Conservation (phyloP, 2,888 invertebrate species). For the Gonocerus acuteangulatus region DNA sequence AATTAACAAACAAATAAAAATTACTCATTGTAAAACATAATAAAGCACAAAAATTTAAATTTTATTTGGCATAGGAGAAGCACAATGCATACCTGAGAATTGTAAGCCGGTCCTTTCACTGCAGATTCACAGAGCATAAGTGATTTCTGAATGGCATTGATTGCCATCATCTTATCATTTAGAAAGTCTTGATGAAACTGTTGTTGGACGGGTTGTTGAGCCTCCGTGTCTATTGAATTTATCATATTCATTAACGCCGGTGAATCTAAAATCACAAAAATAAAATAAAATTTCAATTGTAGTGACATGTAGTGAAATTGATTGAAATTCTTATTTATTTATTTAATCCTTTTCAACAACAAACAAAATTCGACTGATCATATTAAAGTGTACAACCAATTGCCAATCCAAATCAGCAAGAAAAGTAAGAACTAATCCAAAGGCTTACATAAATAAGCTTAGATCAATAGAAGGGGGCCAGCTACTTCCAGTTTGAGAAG, state of each 20-base stretch:
- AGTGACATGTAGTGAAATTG: too few species aligned
- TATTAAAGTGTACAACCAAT: too few species aligned
- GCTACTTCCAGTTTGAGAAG: too few species aligned
- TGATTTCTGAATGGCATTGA: constrained; percentile 82
- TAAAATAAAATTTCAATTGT: not conserved
- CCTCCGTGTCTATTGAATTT: constrained; percentile 45
- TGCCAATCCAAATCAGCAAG: too few species aligned
- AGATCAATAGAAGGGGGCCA: too few species aligned
- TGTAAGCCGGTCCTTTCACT: constrained; percentile 54
- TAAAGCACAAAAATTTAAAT: too few species aligned
- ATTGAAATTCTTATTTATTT: too few species aligned
- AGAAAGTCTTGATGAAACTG: constrained; percentile 45
- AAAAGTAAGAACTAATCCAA: too few species aligned
- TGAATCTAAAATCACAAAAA: constrained; percentile 39
- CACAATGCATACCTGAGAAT: not conserved
- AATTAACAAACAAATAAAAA: not conserved
- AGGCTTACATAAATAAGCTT: too few species aligned
- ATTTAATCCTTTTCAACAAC: not conserved
- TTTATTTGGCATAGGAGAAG: not conserved
- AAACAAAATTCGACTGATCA: not conserved
- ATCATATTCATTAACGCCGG: constrained; percentile 45
- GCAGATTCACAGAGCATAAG: constrained; percentile 77
- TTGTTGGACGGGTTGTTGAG: constrained; percentile 29
- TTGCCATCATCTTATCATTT: constrained; percentile 71
- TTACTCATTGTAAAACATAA: not conserved